Evolutionary conservation across 2,113 vertebrate genomes (phyloP).

Genomic region (Oostethus manadensis): DNA sequence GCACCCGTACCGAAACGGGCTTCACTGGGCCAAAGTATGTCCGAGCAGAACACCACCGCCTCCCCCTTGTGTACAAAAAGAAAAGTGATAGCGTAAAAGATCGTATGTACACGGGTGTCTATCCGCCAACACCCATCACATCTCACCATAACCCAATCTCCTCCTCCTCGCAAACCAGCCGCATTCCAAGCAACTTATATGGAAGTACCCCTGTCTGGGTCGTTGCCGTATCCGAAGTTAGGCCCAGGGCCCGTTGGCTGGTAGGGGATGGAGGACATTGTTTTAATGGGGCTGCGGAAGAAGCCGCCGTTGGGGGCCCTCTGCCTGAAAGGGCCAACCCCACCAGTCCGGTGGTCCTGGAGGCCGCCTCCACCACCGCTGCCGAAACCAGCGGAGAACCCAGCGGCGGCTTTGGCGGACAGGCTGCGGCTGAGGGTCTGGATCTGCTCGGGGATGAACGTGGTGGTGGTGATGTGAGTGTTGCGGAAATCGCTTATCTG

Average conservation of each 20-base stretch:
- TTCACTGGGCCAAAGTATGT: constrained; percentile 4
- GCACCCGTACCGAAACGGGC: constrained; percentile 33
- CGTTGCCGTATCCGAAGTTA: constrained; percentile 94
- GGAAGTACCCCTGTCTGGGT: constrained; percentile 97
- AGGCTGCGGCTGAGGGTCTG: constrained; percentile 98
- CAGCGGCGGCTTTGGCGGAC: constrained; percentile 94
- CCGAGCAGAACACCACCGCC: constrained; percentile 32
- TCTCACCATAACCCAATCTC: background rate
- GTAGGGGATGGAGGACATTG: constrained; percentile 98
- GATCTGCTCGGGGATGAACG: constrained; percentile 99
- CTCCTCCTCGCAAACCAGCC: constrained; percentile 29
- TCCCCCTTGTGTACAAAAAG: constrained; percentile 41
- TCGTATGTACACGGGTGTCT: constrained; percentile 72
- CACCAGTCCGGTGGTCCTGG: constrained; percentile 91
- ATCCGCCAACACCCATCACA: constrained; percentile 23
- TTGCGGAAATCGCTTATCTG: constrained; percentile 99
- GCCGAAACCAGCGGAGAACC: constrained; percentile 86
- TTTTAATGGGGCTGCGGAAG: constrained; percentile 98
- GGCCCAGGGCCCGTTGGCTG: constrained; percentile 91
- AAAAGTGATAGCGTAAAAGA: constrained; percentile 60
- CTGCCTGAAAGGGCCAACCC: constrained; percentile 86
- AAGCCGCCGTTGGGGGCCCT: constrained; percentile 97
- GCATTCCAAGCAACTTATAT: constrained; percentile 75
- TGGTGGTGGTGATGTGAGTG: constrained; percentile 99
- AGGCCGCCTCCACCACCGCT: constrained; percentile 72